Conservation (phyloP, 2,113 vertebrate genomes). For the Morphnarchus princeps region DNA sequence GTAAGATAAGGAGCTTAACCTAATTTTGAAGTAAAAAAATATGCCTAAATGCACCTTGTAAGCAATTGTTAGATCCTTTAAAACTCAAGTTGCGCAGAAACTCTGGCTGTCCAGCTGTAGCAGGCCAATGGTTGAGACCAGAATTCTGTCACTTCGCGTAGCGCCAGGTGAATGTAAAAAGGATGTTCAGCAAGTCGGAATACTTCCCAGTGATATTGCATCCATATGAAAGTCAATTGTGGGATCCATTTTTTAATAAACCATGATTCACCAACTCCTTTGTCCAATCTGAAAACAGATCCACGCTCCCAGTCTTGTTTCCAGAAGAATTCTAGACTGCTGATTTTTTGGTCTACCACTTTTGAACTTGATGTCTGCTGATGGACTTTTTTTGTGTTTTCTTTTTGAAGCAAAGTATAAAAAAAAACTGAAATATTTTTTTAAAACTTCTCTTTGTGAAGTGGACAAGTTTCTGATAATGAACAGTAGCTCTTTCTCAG, state of each 20-base stretch:
- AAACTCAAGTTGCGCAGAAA: fast-evolving
- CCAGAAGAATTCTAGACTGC: background rate
- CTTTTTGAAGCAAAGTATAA: background rate
- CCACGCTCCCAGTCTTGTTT: background rate
- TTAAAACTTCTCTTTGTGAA: background rate
- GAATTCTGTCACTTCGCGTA: background rate
- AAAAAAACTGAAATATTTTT: background rate
- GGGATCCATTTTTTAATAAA: background rate
- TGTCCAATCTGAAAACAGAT: background rate
- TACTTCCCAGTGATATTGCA: background rate
- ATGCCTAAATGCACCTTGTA: background rate
- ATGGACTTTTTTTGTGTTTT: background rate
- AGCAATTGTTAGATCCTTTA: background rate
- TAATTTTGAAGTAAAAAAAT: background rate
- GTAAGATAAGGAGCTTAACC: background rate
- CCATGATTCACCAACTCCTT: fast-evolving
- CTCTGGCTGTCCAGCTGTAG: background rate
- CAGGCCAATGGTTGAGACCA: background rate
- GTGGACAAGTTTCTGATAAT: background rate
- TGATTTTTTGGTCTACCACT: background rate
- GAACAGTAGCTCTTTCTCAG: background rate
- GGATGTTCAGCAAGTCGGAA: background rate
- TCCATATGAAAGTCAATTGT: background rate
- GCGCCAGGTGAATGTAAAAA: background rate
- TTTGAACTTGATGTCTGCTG: background rate